Evolutionary conservation across 2,888 invertebrate species (phyloP).

Genomic region (Zootermopsis nevadensis): DNA sequence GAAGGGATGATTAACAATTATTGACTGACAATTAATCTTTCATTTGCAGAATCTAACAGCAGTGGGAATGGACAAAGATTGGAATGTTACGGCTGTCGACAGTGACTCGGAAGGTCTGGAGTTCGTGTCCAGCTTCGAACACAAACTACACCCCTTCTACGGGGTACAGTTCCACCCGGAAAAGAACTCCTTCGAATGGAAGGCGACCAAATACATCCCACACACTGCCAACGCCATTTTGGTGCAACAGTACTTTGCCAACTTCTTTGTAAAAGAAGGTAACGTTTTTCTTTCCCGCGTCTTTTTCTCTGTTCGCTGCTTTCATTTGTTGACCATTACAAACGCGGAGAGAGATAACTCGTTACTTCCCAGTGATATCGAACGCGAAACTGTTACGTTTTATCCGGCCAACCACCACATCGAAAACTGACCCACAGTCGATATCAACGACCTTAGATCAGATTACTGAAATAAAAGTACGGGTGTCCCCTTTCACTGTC

Average conservation of each 20-base stretch:
- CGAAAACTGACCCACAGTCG: too few species aligned
- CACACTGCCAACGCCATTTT: conserved; percentile 74
- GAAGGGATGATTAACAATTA: too few species aligned
- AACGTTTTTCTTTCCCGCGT: conserved; percentile 45
- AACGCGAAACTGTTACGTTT: too few species aligned
- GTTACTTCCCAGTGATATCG: too few species aligned
- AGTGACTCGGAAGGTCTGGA: conserved; percentile 71
- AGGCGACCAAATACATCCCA: conserved; percentile 68
- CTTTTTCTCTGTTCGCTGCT: too few species aligned
- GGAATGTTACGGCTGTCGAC: conserved; percentile 78
- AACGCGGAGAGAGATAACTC: too few species aligned
- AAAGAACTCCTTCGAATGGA: conserved; percentile 85
- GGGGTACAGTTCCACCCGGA: conserved; percentile 94
- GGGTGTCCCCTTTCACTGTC: too few species aligned
- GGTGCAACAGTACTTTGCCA: conserved; percentile 79
- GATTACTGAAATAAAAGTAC: too few species aligned
- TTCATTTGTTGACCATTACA: too few species aligned
- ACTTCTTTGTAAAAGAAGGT: conserved; percentile 83
- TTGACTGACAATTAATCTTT: not conserved
- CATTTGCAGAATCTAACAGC: conserved; percentile 66
- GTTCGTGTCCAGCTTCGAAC: conserved; percentile 85
- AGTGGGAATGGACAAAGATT: conserved; percentile 70
- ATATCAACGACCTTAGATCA: too few species aligned
- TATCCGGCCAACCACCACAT: too few species aligned
- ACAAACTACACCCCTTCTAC: conserved; percentile 79